Evolutionary conservation across 2,888 invertebrate genomes (phyloP), one percentile per base, ranked within the genome.

Genomic region (Argyresthia albistria): DNA sequence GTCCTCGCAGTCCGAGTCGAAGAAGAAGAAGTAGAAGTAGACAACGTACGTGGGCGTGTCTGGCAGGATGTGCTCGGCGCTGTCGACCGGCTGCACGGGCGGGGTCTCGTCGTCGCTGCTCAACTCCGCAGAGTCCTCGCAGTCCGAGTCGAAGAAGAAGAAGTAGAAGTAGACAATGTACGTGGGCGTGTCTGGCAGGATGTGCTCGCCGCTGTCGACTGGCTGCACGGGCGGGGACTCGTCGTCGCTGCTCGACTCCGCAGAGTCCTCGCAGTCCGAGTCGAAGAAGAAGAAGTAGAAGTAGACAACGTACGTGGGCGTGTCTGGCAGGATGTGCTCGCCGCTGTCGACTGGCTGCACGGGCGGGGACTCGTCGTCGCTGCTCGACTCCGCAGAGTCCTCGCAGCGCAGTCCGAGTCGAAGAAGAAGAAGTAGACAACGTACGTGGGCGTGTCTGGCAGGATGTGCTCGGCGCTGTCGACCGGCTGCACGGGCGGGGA

Each of bases 91-190:
- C 61, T 82, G 83, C 54, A 79, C 66, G 16, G 75, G 74, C 54
- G 69, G 80, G 35, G 88, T 89, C 54, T 93, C 93, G 56, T 93
- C 93, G 65, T 93, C 93, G 39, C 92, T 92, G 43, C 93, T 93
- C 9, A 93, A 94, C 74, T 95, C 94, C 0, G 94, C 93, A 1
- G 93, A 93, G 67, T 95, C 95, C 61, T 95, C 94, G 8, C 93
- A 88, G 43, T n/a, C n/a, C n/a, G n/a, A n/a, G n/a, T 94, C 94
- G 9, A 93, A 93, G 69, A 94, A 91, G 74, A 90, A 93, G n/a
- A n/a, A n/a, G n/a, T n/a, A n/a, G n/a, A n/a, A n/a, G n/a, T n/a
- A n/a, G n/a, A n/a, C n/a, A n/a, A n/a, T n/a, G n/a, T n/a, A n/a
- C n/a, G n/a, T n/a, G n/a, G n/a, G 46, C 25, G 48, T 9, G 11